A percentile compares a stretch with the other conserved stretches of the same genome.
phyloP scores from a whole-genome alignment of 1,140 invertebrate genomes.

The Notospermus geniculatus region DNA sequence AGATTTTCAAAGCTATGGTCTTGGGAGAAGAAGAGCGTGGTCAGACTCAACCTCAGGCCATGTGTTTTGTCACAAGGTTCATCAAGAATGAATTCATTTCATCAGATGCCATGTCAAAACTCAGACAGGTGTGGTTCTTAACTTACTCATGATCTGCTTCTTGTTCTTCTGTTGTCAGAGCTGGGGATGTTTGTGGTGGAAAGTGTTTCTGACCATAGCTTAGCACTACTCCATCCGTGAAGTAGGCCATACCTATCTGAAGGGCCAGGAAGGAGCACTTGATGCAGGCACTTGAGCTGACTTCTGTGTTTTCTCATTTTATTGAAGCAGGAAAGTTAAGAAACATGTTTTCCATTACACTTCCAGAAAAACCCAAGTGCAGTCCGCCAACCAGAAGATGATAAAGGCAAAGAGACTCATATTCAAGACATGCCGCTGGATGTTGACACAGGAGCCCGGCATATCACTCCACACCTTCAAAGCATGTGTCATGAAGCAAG shows the following conservation, averaged over 20 bases:
- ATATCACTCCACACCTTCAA: conserved; percentile 59
- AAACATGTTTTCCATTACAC: no score
- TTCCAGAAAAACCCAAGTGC: conserved; percentile 77
- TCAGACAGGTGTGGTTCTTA: conserved; percentile 85
- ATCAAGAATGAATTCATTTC: conserved; percentile 86
- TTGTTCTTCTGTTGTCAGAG: no score
- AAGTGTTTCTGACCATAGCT: no score
- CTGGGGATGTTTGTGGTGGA: no score
- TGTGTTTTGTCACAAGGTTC: conserved; percentile 89
- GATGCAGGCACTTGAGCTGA: no score
- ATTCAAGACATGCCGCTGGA: conserved; percentile 69
- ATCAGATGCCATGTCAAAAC: conserved; percentile 93
- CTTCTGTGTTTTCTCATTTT: no score
- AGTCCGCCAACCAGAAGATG: conserved; percentile 82
- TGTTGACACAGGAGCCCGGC: conserved; percentile 28
- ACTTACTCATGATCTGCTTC: no score
- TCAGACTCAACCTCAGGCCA: conserved; percentile 80
- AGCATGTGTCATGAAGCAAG: conserved; percentile 73
- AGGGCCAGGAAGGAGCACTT: no score
- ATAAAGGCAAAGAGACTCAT: conserved; percentile 75
- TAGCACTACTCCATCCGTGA: no score
- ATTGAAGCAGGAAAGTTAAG: no score
- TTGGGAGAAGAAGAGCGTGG: conserved; percentile 93
- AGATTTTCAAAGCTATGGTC: conserved; percentile 85
- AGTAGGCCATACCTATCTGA: no score